Evolutionary conservation across 2,797 vertebrate genomes (phyloP), one percentile per base, ranked within the genome.

Genomic region (Chlorospingus flavigularis): DNA sequence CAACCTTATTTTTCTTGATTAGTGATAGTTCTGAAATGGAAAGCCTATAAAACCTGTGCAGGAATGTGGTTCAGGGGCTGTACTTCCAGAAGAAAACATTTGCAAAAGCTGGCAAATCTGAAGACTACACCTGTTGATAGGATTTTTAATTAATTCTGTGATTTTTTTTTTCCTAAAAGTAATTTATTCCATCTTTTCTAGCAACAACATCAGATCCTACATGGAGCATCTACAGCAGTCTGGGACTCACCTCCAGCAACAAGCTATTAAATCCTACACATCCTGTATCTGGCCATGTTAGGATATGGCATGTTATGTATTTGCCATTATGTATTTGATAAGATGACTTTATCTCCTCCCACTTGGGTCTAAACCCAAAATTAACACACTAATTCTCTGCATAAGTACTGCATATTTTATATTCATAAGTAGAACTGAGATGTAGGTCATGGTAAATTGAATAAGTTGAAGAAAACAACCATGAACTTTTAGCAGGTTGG

Each of bases 171-270:
- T 60, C 48, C 80, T 92, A 82, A 88, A 95, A 82, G 11, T 2
- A 33, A 80, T 87, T 78, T 92, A 72, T 94, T 95, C 50, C 19
- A 57, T 96, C n/a, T 92, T 88, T 96, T 90, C 60, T 78, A 94
- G 95, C 19, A 25, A 92, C 42, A 71, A 80, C 15, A 82, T 86
- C 60, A 88, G 68, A 39, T 83, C 87, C 82, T 87, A 95, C 9
- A 33, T 26, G 81, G 82, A 97, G 76, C 71, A 63, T 80, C 71
- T 95, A 42, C 53, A 88, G 43, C 39, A 93, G 16, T 61, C 83
- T 74, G 85, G 75, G 78, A 83, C 25, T 55, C 37, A 90, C 58
- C 90, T 94, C 40, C 60, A 93, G 25, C 45, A 92, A 61, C 45
- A 37, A 72, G 57, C 62, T 86, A 83, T 63, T 79, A 92, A 85